Evolutionary conservation across 2,888 invertebrate species (phyloP).

Genomic region (Nomada hirtipes): DNA sequence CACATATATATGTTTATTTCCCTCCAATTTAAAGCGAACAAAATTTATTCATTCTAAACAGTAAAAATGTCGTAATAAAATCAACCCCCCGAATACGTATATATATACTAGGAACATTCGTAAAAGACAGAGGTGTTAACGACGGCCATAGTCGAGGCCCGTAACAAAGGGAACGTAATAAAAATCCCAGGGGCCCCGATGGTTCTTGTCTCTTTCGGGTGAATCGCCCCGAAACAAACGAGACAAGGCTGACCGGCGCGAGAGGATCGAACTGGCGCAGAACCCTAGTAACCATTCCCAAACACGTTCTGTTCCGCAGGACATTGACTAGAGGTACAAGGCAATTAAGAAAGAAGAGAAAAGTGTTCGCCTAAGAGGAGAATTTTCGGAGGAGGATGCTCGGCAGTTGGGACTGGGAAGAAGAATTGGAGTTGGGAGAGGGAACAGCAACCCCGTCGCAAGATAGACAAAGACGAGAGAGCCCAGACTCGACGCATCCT

Average conservation of each 20-base stretch:
- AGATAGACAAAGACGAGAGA: constrained; percentile 78
- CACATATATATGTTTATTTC: too few relatives aligned
- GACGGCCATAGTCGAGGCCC: not conserved
- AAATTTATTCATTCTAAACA: too few relatives aligned
- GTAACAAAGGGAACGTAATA: not conserved
- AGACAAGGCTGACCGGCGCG: constrained; percentile 14
- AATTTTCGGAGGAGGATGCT: constrained; percentile 83
- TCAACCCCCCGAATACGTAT: too few relatives aligned
- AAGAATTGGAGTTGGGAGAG: constrained; percentile 82
- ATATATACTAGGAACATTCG: too few relatives aligned
- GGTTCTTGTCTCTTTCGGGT: constrained; percentile 9
- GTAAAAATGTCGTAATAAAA: too few relatives aligned
- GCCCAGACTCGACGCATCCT: constrained; percentile 81
- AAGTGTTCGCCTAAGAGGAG: constrained; percentile 79
- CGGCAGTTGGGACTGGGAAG: constrained; percentile 82
- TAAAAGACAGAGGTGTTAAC: not conserved
- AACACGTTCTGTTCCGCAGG: constrained; percentile 61
- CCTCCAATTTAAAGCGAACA: too few relatives aligned
- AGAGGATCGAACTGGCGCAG: constrained; percentile 17
- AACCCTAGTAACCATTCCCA: constrained; percentile 23
- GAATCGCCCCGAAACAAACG: constrained; percentile 10
- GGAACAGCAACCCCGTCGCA: constrained; percentile 75
- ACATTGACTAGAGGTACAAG: constrained; percentile 74
- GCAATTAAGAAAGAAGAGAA: constrained; percentile 74
- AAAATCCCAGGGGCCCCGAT: not conserved